Conservation (phyloP, 1,140 invertebrate species). For the Tribolium castaneum region DNA sequence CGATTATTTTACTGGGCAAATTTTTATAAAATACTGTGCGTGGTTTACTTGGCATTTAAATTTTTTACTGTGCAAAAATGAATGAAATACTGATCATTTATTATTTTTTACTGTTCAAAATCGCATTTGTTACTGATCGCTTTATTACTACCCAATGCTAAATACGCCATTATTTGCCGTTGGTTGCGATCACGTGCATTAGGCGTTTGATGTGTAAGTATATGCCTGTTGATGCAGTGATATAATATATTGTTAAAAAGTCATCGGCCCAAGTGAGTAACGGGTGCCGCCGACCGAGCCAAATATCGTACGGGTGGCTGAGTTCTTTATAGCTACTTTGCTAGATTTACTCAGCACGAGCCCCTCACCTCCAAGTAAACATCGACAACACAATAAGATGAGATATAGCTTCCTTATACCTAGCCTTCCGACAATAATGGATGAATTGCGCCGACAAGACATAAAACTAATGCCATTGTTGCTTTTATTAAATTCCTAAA, state of each 20-base stretch:
- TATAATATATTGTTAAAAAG: slow-evolving; percentile 56
- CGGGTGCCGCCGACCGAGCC: slow-evolving; percentile 55
- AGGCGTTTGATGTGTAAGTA: slow-evolving; percentile 13
- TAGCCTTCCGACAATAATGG: slow-evolving; percentile 16
- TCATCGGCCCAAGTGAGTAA: slow-evolving; percentile 57
- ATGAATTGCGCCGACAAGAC: slow-evolving; percentile 18
- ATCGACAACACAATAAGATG: slow-evolving; percentile 39
- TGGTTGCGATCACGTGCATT: slow-evolving; percentile 12
- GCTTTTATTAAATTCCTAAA: slow-evolving; percentile 12
- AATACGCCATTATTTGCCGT: background rate
- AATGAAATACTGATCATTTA: no score
- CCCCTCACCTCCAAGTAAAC: slow-evolving; percentile 45
- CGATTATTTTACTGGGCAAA: no score
- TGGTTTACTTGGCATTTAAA: no score
- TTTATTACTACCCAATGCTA: no score
- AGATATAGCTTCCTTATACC: slow-evolving; percentile 37
- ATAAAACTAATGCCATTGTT: slow-evolving; percentile 18
- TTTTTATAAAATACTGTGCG: no score
- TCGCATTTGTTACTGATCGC: no score
- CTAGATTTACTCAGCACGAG: slow-evolving; percentile 57
- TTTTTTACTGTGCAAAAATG: no score
- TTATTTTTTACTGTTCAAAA: no score
- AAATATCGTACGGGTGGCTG: slow-evolving; percentile 60
- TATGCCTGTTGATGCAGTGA: slow-evolving; percentile 32
- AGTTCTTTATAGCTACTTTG: slow-evolving; percentile 48